These are phyloP conservation scores for Vidua chalybeata DNA, from an alignment of 2,113 vertebrate species.

Conservation along the genomic window DNA sequence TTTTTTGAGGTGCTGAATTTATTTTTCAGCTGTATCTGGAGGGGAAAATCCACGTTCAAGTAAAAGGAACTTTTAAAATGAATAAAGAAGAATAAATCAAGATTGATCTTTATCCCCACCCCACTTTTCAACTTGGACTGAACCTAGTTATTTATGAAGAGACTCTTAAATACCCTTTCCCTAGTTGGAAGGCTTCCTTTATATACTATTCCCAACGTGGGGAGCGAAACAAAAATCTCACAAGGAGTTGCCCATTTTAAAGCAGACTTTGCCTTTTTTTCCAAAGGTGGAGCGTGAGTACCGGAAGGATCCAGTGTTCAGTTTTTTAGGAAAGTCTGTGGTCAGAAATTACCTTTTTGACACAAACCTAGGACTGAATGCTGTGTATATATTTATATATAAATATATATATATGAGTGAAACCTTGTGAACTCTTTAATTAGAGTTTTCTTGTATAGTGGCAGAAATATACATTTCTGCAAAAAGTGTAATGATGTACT, in stretches of 20 bases:
- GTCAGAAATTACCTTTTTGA: constrained; percentile 87
- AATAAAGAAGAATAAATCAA: constrained; percentile 51
- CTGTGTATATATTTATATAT: constrained; percentile 88
- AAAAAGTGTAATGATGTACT: constrained; percentile 96
- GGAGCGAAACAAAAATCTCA: constrained; percentile 81
- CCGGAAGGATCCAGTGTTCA: constrained; percentile 86
- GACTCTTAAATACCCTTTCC: constrained; percentile 93
- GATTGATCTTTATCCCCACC: constrained; percentile 85
- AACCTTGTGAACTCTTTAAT: constrained; percentile 90
- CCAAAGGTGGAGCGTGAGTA: constrained; percentile 93
- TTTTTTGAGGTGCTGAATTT: constrained; percentile 78
- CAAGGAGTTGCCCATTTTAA: constrained; percentile 80
- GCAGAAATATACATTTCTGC: constrained; percentile 93
- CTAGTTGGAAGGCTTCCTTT: constrained; percentile 92
- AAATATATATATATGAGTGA: constrained; percentile 83
- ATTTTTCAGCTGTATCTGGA: constrained; percentile 73
- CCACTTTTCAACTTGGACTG: constrained; percentile 84
- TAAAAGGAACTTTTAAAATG: constrained; percentile 68
- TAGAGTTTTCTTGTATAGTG: constrained; percentile 97
- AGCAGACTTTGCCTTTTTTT: constrained; percentile 90
- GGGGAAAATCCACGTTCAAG: constrained; percentile 70
- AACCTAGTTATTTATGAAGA: constrained; percentile 96
- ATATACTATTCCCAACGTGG: constrained; percentile 86
- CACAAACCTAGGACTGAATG: constrained; percentile 88
- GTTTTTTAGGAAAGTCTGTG: constrained; percentile 89